A percentile compares a stretch with the other conserved stretches of the same genome.
phyloP scores from a whole-genome alignment of 2,113 vertebrate species.

The Pagrus major region DNA sequence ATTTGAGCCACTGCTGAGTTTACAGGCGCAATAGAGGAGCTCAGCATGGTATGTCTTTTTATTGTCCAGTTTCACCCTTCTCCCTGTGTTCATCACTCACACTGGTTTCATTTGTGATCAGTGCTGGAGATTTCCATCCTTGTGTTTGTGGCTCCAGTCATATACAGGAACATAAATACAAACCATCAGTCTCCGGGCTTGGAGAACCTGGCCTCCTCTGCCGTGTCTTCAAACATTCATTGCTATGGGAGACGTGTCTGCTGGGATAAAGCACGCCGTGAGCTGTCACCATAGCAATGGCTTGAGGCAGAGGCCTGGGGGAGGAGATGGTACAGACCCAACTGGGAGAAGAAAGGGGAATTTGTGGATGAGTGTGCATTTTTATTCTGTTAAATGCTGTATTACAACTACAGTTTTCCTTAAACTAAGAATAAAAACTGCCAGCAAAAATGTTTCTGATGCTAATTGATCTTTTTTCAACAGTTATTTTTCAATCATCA shows the following conservation, averaged over 20 bases:
- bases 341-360: not conserved
- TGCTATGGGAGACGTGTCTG: conserved; percentile 64
- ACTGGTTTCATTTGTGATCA: not conserved
- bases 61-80: not conserved
- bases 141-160: not conserved
- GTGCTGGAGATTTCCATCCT: not conserved
- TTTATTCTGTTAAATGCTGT: not conserved
- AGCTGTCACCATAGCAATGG: conserved; percentile 63
- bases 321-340: not conserved
- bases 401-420: not conserved
- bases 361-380: not conserved
- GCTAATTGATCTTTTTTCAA: not conserved
- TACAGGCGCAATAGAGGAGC: not conserved
- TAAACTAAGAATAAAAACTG: not conserved
- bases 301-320: conserved; percentile 24
- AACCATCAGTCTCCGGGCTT: not conserved
- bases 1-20: not conserved
- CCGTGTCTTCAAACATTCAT: conserved; percentile 45
- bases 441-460: not conserved
- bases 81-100: not conserved
- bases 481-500: not conserved
- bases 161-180: conserved; percentile 20
- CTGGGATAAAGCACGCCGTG: conserved; percentile 56
- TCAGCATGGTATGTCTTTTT: not conserved
- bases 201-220: not conserved